phyloP scores from a whole-genome alignment of 2,797 vertebrate genomes.

The Mus spretus region DNA sequence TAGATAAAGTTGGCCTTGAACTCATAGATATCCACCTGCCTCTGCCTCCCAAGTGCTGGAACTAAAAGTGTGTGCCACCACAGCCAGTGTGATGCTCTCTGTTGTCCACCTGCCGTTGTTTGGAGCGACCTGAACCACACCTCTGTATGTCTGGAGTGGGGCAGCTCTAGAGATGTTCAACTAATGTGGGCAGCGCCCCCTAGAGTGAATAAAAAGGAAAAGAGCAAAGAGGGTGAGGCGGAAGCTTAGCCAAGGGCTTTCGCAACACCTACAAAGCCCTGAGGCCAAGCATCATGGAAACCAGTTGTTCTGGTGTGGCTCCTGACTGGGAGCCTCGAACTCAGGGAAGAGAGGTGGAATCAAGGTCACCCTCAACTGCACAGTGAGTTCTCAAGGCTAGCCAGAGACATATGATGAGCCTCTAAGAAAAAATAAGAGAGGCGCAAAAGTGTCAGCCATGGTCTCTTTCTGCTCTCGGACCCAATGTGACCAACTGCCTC shows the following conservation, averaged over 20 bases:
- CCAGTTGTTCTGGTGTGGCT: background rate
- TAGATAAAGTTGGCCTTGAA: background rate
- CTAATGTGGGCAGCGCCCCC: background rate
- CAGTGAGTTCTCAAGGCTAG: background rate
- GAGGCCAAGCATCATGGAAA: background rate
- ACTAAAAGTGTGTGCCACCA: background rate
- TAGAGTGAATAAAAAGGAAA: background rate
- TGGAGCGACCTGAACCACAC: background rate
- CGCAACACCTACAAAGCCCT: no score
- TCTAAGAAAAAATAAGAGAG: no score
- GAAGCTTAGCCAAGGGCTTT: background rate
- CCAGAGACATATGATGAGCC: background rate
- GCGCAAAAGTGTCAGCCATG: no score
- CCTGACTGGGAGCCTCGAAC: background rate
- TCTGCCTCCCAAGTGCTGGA: background rate
- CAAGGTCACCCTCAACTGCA: background rate
- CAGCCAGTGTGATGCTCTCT: no score
- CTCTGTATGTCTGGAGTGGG: no score
- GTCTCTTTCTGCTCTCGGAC: background rate
- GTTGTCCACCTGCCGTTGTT: background rate
- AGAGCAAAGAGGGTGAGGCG: no score
- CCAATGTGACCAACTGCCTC: no score
- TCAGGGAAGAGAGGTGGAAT: background rate
- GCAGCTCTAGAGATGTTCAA: background rate
- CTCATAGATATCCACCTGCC: background rate